These are phyloP conservation scores for Loris lydekkerianus DNA, from an alignment of 2,797 vertebrate species.

Conservation along the genomic window DNA sequence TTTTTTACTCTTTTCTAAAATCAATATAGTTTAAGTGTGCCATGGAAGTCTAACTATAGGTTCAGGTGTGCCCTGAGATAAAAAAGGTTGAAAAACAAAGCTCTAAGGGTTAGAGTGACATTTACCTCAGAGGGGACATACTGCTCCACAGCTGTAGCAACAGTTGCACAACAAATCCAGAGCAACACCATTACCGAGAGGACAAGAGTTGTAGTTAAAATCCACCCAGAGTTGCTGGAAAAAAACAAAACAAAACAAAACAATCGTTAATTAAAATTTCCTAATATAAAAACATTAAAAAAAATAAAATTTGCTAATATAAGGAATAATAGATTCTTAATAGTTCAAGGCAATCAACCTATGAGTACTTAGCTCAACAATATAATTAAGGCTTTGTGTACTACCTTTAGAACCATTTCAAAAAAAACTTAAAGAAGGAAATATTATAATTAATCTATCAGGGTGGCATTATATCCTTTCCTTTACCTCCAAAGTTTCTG, in stretches of 20 bases:
- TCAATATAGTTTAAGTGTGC: too few relatives aligned
- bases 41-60: too few relatives aligned
- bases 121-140: constrained; percentile 96
- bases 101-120: neutral
- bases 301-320: constrained; percentile 10
- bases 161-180: constrained; percentile 99
- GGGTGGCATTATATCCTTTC: neutral
- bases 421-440: constrained; percentile 4
- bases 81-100: neutral
- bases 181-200: constrained; percentile 97
- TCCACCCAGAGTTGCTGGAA: constrained; percentile 97
- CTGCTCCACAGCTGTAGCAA: constrained; percentile 97
- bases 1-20: too few relatives aligned
- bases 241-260: constrained; percentile 36
- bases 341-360: neutral
- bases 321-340: constrained; percentile 57
- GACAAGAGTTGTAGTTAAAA: constrained; percentile 95
- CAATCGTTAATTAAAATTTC: constrained; percentile 53
- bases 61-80: too few relatives aligned
- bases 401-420: constrained; percentile 37
- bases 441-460: constrained; percentile 34
- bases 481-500: constrained; percentile 28
- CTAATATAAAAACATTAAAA: neutral
- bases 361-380: neutral
- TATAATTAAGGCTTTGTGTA: neutral